These are phyloP conservation scores for Amblyraja radiata DNA, from an alignment of 2,797 vertebrate genomes.

Conservation along the genomic window DNA sequence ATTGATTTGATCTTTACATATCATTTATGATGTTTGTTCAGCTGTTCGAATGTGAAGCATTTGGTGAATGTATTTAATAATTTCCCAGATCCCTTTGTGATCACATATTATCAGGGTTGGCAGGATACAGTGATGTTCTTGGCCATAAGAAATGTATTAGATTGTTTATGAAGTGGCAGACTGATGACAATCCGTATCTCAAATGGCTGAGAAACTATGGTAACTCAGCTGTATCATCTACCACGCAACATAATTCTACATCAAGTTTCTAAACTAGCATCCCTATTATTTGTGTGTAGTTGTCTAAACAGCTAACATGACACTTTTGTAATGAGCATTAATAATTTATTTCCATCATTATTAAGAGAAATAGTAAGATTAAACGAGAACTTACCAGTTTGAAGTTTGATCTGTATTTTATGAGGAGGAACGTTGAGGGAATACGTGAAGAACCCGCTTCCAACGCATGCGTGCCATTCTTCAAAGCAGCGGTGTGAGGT, in stretches of 20 bases:
- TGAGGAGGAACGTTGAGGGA: no score
- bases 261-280: not conserved
- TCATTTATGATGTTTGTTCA: not conserved
- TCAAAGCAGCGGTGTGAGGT: no score
- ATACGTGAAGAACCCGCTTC: no score
- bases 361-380: no score
- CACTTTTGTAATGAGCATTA: not conserved
- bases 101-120: not conserved
- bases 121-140: not conserved
- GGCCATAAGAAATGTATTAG: not conserved
- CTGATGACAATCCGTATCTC: not conserved
- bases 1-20: not conserved
- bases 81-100: not conserved
- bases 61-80: not conserved
- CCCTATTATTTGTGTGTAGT: not conserved
- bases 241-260: not conserved
- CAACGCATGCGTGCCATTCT: no score
- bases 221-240: not conserved
- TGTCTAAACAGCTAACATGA: not conserved
- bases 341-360: not conserved
- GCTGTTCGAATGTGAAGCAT: not conserved
- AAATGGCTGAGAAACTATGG: not conserved
- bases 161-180: not conserved
- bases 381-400: no score
- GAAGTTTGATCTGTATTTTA: no score